phyloP scores from a whole-genome alignment of 23 tunicate species.

The Botrylloides violaceus region DNA sequence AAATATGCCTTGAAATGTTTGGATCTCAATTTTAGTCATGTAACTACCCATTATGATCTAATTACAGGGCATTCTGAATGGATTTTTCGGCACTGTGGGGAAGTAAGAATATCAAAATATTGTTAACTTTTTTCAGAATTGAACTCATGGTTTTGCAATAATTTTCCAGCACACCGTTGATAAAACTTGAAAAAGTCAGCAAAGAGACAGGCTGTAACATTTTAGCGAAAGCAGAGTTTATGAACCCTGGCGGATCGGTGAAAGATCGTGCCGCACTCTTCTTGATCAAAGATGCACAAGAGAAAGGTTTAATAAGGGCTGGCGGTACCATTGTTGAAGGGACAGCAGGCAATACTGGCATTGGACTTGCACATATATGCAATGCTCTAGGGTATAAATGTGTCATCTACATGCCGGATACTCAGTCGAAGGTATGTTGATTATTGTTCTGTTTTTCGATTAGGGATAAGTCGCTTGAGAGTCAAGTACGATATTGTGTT shows the following conservation, averaged over 20 bases:
- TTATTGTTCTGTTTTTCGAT: not conserved
- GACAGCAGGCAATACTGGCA: conserved; percentile 97
- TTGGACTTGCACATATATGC: conserved; percentile 92
- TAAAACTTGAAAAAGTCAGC: conserved; percentile 71
- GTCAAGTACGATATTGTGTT: too few species aligned
- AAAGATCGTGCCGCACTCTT: conserved; percentile 89
- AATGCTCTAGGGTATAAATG: conserved; percentile 91
- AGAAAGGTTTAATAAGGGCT: conserved; percentile 40
- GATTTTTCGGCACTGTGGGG: conserved; percentile 90
- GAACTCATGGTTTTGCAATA: not conserved
- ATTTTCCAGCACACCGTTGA: conserved; percentile 76
- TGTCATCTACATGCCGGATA: conserved; percentile 90
- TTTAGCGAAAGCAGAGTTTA: conserved; percentile 82
- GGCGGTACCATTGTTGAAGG: conserved; percentile 97
- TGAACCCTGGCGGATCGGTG: conserved; percentile 96
- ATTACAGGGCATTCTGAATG: conserved; percentile 66
- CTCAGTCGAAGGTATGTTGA: conserved; percentile 62
- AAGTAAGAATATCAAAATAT: conserved; percentile 40
- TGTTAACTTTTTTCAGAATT: not conserved
- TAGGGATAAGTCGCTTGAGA: too few species aligned
- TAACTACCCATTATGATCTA: too few species aligned
- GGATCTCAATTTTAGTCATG: too few species aligned
- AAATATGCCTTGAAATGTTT: too few species aligned
- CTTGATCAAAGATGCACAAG: conserved; percentile 82
- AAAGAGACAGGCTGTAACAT: conserved; percentile 93